Evolutionary conservation across 2,113 vertebrate species (phyloP), one percentile per base, ranked within the genome.

Genomic region (Suncus etruscus): DNA sequence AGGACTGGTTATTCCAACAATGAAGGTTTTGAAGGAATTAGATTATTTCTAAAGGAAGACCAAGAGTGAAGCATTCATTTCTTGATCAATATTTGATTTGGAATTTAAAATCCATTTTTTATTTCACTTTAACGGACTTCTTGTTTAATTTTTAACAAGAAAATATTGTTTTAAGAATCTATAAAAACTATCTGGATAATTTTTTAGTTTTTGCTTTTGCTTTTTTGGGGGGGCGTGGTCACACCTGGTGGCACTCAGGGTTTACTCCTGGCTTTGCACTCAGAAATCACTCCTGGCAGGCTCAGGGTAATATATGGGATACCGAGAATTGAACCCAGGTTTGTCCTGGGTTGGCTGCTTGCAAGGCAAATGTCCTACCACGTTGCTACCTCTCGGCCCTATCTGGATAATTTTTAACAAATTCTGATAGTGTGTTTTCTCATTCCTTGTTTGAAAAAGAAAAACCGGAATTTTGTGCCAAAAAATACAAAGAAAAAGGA

Each of bases 141-240:
- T 54, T 58, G 54, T 16, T 81, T n/a, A 11, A 78, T 48, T 88
- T 65, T 81, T 70, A 80, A 24, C 61, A 61, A 81, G 45, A 10
- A 65, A 45, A 32, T 63, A 81, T 83, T 78, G 48, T 29, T 90
- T 88, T 76, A 81, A 83, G n/a, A 74, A 68, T 91, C 85, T 88
- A 3, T 90, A 79, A 76, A 39, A n/a, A 63, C 54, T 45, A 75
- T 83, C 2, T 63, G 66, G 18, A 51, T 69, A 39, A 39, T 39
- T 39, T 39, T 94, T 74, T 39, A 5, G 5, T 39, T 39, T 39
- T 39, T 39, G 39, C 39, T 39, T 39, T 39, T 39, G 5, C 39
- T 39, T 39, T 39, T 39, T 39, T 39, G 3, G 39, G 39, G 39
- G 39, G 39, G 39, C 3, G 39, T 3, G 39, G 39, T 39, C 39